Evolutionary conservation across 2,797 vertebrate genomes (phyloP).

Genomic region (Myripristis jacobus): DNA sequence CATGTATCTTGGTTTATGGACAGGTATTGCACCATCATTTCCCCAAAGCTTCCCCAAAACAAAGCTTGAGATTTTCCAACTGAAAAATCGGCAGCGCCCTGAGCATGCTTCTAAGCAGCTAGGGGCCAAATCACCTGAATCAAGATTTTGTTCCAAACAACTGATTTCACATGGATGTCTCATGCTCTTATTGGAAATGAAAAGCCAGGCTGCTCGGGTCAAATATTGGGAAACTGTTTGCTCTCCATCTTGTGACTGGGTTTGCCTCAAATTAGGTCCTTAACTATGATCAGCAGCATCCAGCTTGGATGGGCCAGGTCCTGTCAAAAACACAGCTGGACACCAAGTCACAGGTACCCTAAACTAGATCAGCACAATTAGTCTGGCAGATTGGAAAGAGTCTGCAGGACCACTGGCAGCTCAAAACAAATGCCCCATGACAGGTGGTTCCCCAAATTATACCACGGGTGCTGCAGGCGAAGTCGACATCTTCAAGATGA

Average conservation of each 20-base stretch:
- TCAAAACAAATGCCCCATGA: conserved; percentile 44
- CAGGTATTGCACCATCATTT: not conserved
- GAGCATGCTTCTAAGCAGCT: not conserved
- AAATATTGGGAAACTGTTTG: conserved; percentile 44
- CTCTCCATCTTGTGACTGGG: conserved; percentile 70
- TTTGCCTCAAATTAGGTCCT: conserved; percentile 62
- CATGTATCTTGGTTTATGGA: not conserved
- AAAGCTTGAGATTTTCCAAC: too few species aligned
- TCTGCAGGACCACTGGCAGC: not conserved
- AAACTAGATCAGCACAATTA: conserved; percentile 66
- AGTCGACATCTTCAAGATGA: not conserved
- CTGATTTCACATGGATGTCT: conserved; percentile 57
- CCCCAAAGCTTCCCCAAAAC: too few species aligned
- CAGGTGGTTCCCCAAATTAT: not conserved
- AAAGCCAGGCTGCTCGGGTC: conserved; percentile 2
- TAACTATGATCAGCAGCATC: conserved; percentile 57
- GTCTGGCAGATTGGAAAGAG: conserved; percentile 12
- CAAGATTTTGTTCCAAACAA: conserved; percentile 1
- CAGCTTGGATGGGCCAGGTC: conserved; percentile 46
- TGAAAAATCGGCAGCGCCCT: not conserved
- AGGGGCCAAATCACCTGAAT: conserved; percentile 32
- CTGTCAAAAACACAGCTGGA: conserved; percentile 41
- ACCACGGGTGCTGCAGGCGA: not conserved
- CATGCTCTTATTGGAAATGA: conserved; percentile 49
- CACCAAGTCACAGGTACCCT: conserved; percentile 46